These are phyloP conservation scores for Tenebrosternarchus preto DNA, from an alignment of 2,113 vertebrate genomes.

Conservation along the genomic window DNA sequence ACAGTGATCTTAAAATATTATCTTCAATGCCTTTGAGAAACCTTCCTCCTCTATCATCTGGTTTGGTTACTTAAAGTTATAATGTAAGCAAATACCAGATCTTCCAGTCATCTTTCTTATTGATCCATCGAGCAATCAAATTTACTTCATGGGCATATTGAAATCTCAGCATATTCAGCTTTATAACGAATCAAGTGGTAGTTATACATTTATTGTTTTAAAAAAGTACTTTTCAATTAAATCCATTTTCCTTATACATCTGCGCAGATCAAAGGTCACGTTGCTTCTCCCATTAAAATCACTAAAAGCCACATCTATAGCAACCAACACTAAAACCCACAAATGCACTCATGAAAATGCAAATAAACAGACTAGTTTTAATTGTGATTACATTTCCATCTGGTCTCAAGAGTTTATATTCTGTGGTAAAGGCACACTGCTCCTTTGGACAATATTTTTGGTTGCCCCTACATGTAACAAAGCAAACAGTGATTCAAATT, in stretches of 20 bases:
- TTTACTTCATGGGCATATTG: not conserved
- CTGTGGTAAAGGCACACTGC: constrained; percentile 32
- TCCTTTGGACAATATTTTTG: constrained; percentile 20
- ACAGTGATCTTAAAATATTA: constrained; percentile 1
- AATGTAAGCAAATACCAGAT: no score
- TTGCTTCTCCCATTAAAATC: not conserved
- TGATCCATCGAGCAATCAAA: not conserved
- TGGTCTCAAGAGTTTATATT: not conserved
- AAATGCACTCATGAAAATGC: not conserved
- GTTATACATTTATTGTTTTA: not conserved
- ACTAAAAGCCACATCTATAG: not conserved
- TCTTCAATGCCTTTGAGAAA: not conserved
- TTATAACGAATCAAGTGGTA: not conserved
- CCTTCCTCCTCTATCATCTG: not conserved
- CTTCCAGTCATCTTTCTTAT: no score
- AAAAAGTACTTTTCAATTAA: not conserved
- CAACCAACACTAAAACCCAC: constrained; percentile 2
- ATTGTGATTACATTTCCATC: not conserved
- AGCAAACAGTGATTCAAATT: not conserved
- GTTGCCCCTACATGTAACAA: not conserved
- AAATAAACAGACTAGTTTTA: not conserved
- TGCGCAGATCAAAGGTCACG: not conserved
- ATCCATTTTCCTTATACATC: not conserved
- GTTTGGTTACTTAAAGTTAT: no score
- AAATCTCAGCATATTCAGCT: not conserved